Conservation (phyloP, 2,888 invertebrate genomes). For the Harpagoxenus sublaevis region DNA sequence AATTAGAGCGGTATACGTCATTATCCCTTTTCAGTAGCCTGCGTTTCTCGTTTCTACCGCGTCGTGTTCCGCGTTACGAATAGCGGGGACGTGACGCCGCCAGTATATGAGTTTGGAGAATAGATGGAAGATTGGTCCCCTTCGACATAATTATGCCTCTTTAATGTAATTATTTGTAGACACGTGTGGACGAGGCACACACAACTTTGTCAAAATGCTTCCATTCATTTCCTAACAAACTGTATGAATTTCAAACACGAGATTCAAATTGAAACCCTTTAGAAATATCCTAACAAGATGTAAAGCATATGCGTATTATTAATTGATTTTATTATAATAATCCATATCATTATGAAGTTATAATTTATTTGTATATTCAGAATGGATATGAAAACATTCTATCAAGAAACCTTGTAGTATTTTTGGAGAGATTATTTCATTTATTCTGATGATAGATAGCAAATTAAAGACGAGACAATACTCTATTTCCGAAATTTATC, state of each 20-base stretch:
- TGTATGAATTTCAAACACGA: background rate
- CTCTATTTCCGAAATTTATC: too few species aligned
- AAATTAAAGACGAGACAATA: background rate
- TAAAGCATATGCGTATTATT: slow-evolving; percentile 22
- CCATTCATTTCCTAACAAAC: slow-evolving; percentile 35
- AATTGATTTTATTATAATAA: background rate
- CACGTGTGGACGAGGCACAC: slow-evolving; percentile 8
- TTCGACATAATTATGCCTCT: slow-evolving; percentile 70
- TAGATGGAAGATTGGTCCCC: slow-evolving; percentile 26
- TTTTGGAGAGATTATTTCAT: background rate
- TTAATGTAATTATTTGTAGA: slow-evolving; percentile 69
- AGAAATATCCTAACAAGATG: slow-evolving; percentile 10
- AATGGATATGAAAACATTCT: background rate
- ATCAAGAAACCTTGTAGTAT: background rate
- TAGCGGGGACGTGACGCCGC: slow-evolving; percentile 11
- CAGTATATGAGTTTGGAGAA: slow-evolving; percentile 21
- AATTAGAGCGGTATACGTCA: slow-evolving; percentile 55
- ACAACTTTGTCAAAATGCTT: background rate
- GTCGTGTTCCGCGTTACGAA: slow-evolving; percentile 36
- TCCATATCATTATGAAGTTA: background rate
- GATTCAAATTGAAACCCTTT: background rate
- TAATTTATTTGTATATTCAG: background rate
- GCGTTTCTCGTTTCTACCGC: slow-evolving; percentile 20
- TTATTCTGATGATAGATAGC: background rate
- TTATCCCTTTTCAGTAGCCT: slow-evolving; percentile 50